Evolutionary conservation across 2,888 invertebrate species (phyloP).

Genomic region (Drosophila rellima): DNA sequence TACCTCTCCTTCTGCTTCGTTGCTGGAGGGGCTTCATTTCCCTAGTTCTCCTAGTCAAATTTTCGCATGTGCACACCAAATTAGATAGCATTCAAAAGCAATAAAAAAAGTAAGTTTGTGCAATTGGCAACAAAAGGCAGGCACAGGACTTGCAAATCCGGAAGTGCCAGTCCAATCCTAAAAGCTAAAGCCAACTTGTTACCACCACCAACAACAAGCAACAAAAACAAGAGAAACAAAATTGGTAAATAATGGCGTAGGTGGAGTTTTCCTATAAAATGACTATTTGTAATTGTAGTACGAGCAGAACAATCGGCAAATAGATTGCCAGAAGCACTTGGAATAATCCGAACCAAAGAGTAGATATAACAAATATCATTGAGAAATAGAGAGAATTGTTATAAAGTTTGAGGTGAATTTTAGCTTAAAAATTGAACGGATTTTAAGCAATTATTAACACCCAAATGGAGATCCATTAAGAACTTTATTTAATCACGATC

Average conservation of each 20-base stretch:
- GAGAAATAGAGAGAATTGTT: not conserved
- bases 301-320: constrained; percentile 11
- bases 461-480: not conserved
- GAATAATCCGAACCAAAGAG: not conserved
- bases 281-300: constrained; percentile 24
- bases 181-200: constrained; percentile 11
- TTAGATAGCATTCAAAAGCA: constrained; percentile 71
- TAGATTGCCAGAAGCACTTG: constrained; percentile 8
- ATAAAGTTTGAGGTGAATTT: not conserved
- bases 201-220: not conserved
- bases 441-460: not conserved
- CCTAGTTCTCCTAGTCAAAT: constrained; percentile 52
- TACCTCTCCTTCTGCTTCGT: not conserved
- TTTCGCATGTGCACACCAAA: constrained; percentile 73
- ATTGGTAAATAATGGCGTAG: constrained; percentile 19
- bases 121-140: constrained; percentile 50
- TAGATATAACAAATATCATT: not conserved
- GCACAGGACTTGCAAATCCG: constrained; percentile 11
- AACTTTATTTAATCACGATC: no score
- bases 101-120: constrained; percentile 67
- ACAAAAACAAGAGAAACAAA: constrained; percentile 5
- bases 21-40: not conserved
- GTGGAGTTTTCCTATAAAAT: constrained; percentile 17
- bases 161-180: constrained; percentile 26
- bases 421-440: not conserved